Evolutionary conservation across 2,113 vertebrate genomes (phyloP).

Genomic region (Epinephelus cyanopodus): DNA sequence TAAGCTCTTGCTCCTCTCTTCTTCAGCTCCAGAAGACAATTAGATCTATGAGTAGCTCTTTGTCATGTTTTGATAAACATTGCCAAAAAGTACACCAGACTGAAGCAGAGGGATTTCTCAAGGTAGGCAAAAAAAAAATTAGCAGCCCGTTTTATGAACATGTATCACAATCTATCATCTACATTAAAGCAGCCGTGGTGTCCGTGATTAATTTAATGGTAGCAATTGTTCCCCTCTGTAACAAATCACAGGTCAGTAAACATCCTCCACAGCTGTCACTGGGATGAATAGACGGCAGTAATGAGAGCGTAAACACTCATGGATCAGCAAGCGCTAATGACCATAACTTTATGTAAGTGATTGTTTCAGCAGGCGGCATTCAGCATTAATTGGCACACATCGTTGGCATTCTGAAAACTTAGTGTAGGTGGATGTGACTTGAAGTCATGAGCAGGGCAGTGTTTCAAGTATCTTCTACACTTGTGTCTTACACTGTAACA

Average conservation of each 20-base stretch:
- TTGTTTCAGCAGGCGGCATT: constrained; percentile 39
- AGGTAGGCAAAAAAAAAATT: background rate
- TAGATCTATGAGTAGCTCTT: background rate
- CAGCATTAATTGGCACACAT: constrained; percentile 40
- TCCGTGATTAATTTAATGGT: constrained; percentile 38
- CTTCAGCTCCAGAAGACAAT: background rate
- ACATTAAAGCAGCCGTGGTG: background rate
- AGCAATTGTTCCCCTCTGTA: constrained; percentile 36
- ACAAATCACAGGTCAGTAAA: constrained; percentile 64
- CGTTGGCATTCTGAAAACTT: constrained; percentile 25
- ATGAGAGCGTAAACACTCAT: constrained; percentile 57
- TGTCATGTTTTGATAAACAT: background rate
- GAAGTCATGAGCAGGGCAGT: background rate
- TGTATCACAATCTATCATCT: constrained; percentile 22
- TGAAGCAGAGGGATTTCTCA: background rate
- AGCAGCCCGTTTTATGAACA: constrained; percentile 8
- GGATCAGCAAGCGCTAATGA: constrained; percentile 54
- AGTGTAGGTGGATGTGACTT: constrained; percentile 11
- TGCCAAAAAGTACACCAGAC: background rate
- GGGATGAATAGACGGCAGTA: constrained; percentile 65
- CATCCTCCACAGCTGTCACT: constrained; percentile 48
- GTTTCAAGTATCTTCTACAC: background rate
- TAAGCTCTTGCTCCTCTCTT: background rate
- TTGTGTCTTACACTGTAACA: background rate
- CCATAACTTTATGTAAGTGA: constrained; percentile 51